Evolutionary conservation across 2,888 invertebrate genomes (phyloP), one percentile per base, ranked within the genome.

Genomic region (Cyclophora albipunctata): DNA sequence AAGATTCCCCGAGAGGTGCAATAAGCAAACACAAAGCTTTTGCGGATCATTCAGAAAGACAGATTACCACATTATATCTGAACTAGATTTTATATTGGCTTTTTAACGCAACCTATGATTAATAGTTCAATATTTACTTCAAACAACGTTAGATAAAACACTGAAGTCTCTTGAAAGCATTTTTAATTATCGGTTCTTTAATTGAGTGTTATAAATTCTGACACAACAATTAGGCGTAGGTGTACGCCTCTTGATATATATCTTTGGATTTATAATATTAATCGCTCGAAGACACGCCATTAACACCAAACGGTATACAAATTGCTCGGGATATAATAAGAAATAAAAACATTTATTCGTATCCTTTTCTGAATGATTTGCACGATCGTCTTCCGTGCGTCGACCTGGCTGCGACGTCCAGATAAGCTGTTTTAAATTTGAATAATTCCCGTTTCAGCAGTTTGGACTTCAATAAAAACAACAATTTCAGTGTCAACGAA

Each of bases 371-470:
- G 60, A 69, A 67, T 70, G 71, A 74, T 79, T 71, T 73, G 74
- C 71, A 64, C 66, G 74, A 73, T 76, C 72, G 70, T 73, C 71
- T 64, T 55, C 64, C 69, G 81, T 72, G 60, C 81, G 69, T 71
- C 78, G 84, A 84, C 83, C 81, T 70, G 71, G 55, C 68, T 60
- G 67, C 66, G 67, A 71, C 70, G 67, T 70, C 67, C 71, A 72
- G 67, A 68, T 75, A 75, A 75, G 67, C 67, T 64, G 69, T 77
- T 78, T 77, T 74, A 80, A 83, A 81, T 82, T 75, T 82, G 78
- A 81, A 78, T 80, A 78, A 37, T 75, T 72, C 71, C 68, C 68
- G 65, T 70, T 74, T 71, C 73, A 68, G 71, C 60, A 70, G 71
- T 73, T 77, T 45, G 34, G 71, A 73, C 75, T 77, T 75, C 45